Conservation (phyloP, 1,140 invertebrate genomes). For the Prorops nasuta region DNA sequence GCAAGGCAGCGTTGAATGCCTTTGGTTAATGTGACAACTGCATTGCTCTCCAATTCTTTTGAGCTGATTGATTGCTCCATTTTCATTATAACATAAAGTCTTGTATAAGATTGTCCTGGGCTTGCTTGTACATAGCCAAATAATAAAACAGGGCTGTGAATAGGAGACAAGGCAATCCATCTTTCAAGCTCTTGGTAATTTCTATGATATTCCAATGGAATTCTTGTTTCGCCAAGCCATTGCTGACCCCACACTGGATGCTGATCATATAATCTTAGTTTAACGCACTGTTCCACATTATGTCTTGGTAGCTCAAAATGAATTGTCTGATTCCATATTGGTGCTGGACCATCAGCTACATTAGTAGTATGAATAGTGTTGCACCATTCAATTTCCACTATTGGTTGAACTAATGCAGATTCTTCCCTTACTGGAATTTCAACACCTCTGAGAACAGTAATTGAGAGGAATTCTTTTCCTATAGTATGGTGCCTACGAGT, state of each 20-base stretch:
- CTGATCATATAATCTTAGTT: conserved; percentile 47
- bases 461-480: conserved; percentile 38
- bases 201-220: conserved; percentile 43
- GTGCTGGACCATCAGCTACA: conserved; percentile 44
- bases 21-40: conserved; percentile 39
- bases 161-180: conserved; percentile 46
- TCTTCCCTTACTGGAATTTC: conserved; percentile 53
- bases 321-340: conserved; percentile 51
- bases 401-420: conserved; percentile 45
- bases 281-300: conserved; percentile 36
- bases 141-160: conserved; percentile 42
- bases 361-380: conserved; percentile 33
- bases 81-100: conserved; percentile 49
- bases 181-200: conserved; percentile 50
- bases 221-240: conserved; percentile 47
- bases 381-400: conserved; percentile 50
- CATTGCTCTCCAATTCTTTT: conserved; percentile 30
- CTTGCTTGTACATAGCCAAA: conserved; percentile 52
- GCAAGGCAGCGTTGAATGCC: conserved; percentile 46
- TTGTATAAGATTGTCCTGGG: conserved; percentile 44
- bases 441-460: conserved; percentile 46
- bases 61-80: conserved; percentile 37
- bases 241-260: conserved; percentile 53
- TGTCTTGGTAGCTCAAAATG: conserved; percentile 42
- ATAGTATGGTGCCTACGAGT: conserved; percentile 21